phyloP scores from a whole-genome alignment of 2,797 vertebrate species.

The Pygocentrus nattereri region DNA sequence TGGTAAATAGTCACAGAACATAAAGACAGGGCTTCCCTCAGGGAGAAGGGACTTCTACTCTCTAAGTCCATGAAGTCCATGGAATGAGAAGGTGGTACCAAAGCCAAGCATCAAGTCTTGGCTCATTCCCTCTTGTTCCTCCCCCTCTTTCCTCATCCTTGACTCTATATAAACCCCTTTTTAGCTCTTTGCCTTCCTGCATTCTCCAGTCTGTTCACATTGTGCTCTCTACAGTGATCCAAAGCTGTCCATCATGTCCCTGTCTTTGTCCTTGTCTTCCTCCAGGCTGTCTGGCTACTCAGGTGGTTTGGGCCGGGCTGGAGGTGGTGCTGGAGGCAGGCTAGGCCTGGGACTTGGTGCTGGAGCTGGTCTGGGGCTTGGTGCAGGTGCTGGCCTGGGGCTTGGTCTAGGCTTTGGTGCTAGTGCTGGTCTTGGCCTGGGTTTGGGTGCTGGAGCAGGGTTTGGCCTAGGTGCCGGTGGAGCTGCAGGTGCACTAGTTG shows the following conservation, averaged over 20 bases:
- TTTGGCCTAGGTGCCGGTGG: slow-evolving; percentile 53
- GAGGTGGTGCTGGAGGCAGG: slow-evolving; percentile 42
- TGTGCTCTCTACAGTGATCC: slow-evolving; percentile 38
- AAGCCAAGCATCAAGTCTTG: slow-evolving; percentile 29
- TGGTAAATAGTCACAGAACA: not conserved
- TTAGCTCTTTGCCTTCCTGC: slow-evolving; percentile 11
- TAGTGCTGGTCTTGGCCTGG: slow-evolving; percentile 45
- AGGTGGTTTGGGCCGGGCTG: slow-evolving; percentile 29
- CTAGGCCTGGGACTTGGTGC: slow-evolving; percentile 30
- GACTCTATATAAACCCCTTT: slow-evolving; percentile 52
- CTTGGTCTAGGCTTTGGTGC: slow-evolving; percentile 42
- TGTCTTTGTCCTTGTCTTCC: slow-evolving; percentile 50
- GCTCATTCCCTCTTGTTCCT: not conserved
- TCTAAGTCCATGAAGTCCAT: not conserved
- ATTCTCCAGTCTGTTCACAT: slow-evolving; percentile 26
- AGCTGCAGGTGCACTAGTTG: slow-evolving; percentile 53
- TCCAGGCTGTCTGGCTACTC: slow-evolving; percentile 51
- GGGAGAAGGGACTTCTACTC: not conserved
- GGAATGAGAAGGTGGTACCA: slow-evolving; percentile 18
- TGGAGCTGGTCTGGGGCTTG: slow-evolving; percentile 34
- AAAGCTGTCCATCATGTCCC: slow-evolving; percentile 57
- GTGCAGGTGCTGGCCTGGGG: slow-evolving; percentile 37
- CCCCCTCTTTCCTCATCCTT: slow-evolving; percentile 18
- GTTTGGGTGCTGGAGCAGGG: slow-evolving; percentile 52
- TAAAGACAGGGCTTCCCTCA: slow-evolving; percentile 19